Evolutionary conservation across 2,113 vertebrate species (phyloP).

Genomic region (Guaruba guarouba): DNA sequence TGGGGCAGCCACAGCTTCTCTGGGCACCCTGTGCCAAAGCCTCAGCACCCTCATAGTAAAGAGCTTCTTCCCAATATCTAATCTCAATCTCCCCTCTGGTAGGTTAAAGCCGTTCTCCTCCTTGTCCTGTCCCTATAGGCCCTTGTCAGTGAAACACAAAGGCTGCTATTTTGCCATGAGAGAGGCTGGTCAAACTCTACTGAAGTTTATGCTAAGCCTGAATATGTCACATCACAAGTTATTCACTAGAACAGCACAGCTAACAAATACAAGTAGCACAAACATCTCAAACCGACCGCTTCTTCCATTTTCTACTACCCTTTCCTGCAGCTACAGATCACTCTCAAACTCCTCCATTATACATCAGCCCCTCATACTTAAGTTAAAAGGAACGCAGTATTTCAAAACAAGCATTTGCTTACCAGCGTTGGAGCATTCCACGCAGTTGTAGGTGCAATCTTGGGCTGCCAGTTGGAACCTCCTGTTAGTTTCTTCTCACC

Average conservation of each 20-base stretch:
- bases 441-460: slow-evolving; percentile 90
- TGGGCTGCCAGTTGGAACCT: slow-evolving; percentile 95
- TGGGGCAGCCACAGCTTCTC: background rate
- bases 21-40: background rate
- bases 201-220: background rate
- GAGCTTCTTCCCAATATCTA: background rate
- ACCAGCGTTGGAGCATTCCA: slow-evolving; percentile 96
- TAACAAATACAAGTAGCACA: background rate
- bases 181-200: background rate
- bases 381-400: background rate
- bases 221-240: background rate
- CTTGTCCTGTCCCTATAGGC: background rate
- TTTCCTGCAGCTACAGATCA: background rate
- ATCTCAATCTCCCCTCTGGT: background rate
- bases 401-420: slow-evolving; percentile 50
- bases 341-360: background rate
- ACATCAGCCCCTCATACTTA: background rate
- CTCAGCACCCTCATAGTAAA: background rate
- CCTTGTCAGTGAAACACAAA: background rate
- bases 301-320: background rate
- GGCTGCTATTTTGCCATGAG: background rate
- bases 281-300: background rate
- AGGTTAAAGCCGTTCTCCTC: background rate
- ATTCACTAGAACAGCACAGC: background rate
- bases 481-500: slow-evolving; percentile 94